These are phyloP conservation scores for Bemisia tabaci DNA, from an alignment of 1,140 invertebrate genomes.

Conservation along the genomic window DNA sequence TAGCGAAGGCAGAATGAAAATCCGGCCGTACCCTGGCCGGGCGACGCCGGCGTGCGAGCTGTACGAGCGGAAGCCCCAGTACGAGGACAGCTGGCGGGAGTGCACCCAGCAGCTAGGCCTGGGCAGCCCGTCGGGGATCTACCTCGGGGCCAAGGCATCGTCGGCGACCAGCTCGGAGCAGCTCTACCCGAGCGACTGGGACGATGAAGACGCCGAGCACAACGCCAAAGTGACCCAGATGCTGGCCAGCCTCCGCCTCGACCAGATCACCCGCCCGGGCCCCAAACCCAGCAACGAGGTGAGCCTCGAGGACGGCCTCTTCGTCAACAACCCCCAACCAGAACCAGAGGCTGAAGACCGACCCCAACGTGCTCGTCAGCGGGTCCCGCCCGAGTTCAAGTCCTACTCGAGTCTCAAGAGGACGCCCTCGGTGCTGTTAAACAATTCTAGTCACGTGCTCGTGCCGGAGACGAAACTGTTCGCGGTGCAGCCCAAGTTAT, in stretches of 20 bases:
- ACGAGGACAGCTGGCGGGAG: constrained; percentile 70
- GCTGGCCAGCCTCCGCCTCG: neutral
- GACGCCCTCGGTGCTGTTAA: neutral
- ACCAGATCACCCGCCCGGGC: neutral
- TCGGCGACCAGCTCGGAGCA: neutral
- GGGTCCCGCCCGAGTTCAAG: neutral
- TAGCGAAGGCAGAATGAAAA: constrained; percentile 66
- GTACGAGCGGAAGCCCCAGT: constrained; percentile 38
- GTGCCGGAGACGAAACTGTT: neutral
- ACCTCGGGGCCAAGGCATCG: neutral
- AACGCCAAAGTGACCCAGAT: neutral
- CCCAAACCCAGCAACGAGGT: too few relatives aligned
- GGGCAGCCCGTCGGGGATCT: neutral
- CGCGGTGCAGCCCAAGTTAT: neutral
- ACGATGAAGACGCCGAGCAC: neutral
- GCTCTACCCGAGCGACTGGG: neutral
- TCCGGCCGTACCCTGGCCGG: constrained; percentile 65
- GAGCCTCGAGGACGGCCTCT: neutral
- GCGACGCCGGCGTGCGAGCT: constrained; percentile 34
- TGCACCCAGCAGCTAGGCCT: constrained; percentile 29
- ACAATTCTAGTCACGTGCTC: neutral
- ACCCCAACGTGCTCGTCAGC: neutral
- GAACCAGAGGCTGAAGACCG: neutral
- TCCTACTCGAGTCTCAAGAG: neutral
- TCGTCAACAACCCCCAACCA: neutral